Percentiles rank a stretch among this genome's conserved stretches.
These are phyloP conservation scores for Protaetia brevitarsis DNA, from an alignment of 1,140 invertebrate genomes.

Conservation along the genomic window DNA sequence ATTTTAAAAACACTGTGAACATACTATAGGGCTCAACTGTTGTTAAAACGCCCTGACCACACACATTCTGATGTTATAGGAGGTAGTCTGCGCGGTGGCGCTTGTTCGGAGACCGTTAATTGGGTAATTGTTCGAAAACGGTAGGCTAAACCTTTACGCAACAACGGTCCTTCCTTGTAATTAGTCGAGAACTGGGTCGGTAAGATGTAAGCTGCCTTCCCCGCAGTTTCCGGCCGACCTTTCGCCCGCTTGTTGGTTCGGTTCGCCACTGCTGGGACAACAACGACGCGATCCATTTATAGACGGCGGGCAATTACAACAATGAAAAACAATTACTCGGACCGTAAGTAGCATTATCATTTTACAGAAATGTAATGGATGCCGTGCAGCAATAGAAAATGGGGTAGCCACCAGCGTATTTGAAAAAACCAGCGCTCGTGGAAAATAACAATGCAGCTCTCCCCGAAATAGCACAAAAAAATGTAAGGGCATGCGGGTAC, in stretches of 20 bases:
- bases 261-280: not conserved
- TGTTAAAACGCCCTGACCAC: not conserved
- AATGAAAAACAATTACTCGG: slow-evolving; percentile 9
- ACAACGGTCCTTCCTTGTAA: slow-evolving; percentile 40
- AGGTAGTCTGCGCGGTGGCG: not conserved
- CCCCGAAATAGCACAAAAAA: too few species aligned
- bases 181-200: slow-evolving; percentile 35
- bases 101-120: slow-evolving; percentile 28
- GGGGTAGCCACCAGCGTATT: not conserved
- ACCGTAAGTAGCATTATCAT: slow-evolving; percentile 17
- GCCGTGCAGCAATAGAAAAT: slow-evolving; percentile 5
- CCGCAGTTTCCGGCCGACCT: not conserved
- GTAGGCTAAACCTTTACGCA: slow-evolving; percentile 38
- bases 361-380: slow-evolving; percentile 24
- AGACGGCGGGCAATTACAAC: slow-evolving; percentile 25
- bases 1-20: not conserved
- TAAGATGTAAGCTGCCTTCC: slow-evolving; percentile 30
- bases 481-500: too few species aligned
- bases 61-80: not conserved
- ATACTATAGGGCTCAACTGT: not conserved
- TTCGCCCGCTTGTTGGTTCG: slow-evolving; percentile 21
- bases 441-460: slow-evolving; percentile 4
- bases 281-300: slow-evolving; percentile 8
- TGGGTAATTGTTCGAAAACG: slow-evolving; percentile 39
- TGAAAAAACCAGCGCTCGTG: not conserved